These are phyloP conservation scores for Microctonus hyperodae DNA, from an alignment of 2,888 invertebrate species.

Conservation along the genomic window DNA sequence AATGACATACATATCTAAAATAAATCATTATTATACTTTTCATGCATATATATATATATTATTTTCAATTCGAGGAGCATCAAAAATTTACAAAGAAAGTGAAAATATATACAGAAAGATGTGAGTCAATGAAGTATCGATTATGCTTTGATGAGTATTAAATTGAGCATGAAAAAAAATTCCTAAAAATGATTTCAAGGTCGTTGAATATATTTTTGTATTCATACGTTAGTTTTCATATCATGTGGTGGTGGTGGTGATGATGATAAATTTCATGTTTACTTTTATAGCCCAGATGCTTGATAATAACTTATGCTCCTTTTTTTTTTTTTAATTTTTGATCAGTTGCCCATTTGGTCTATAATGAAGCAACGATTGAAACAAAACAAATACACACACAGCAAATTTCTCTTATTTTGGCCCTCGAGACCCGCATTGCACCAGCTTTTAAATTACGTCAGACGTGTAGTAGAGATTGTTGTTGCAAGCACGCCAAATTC, in stretches of 20 bases:
- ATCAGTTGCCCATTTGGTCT: not conserved
- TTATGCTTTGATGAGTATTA: conserved; percentile 8
- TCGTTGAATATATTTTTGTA: not conserved
- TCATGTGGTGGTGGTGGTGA: not conserved
- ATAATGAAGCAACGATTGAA: not conserved
- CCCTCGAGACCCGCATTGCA: conserved; percentile 23
- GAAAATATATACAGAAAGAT: not conserved
- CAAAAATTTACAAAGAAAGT: not conserved
- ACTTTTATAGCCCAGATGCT: not conserved
- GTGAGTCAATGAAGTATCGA: conserved; percentile 16
- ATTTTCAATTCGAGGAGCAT: not conserved
- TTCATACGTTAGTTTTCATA: not conserved
- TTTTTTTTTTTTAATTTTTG: not conserved
- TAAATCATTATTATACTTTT: not conserved
- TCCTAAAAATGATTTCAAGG: conserved; percentile 16
- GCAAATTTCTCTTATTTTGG: not conserved
- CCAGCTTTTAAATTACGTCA: conserved; percentile 21
- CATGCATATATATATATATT: not conserved
- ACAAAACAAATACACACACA: not conserved
- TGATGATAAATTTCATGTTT: too few species aligned
- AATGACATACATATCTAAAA: not conserved
- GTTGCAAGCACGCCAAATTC: conserved; percentile 15
- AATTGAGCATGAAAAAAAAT: not conserved
- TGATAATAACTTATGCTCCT: too few species aligned
- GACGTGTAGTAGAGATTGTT: not conserved